A percentile compares a stretch with the other conserved stretches of the same genome.
These are phyloP conservation scores for Ranitomeya variabilis DNA, from an alignment of 2,113 vertebrate genomes.

Conservation along the genomic window DNA sequence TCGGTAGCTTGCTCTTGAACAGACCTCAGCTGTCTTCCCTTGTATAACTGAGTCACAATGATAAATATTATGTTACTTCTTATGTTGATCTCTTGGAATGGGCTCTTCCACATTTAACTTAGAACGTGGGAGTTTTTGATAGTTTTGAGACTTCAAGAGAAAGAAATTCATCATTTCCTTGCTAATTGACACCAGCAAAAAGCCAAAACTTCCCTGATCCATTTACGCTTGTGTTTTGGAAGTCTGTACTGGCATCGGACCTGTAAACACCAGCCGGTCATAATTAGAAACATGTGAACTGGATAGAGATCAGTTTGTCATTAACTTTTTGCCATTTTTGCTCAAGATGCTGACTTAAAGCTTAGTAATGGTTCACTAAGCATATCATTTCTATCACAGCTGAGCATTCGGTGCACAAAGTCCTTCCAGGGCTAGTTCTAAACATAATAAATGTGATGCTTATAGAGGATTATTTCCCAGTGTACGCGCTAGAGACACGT, in stretches of 20 bases:
- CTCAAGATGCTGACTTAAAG: slow-evolving; percentile 60
- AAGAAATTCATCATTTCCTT: slow-evolving; percentile 63
- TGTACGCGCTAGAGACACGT: neutral
- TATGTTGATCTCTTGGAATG: neutral
- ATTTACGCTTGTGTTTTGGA: slow-evolving; percentile 69
- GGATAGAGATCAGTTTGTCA: slow-evolving; percentile 65
- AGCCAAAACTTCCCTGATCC: slow-evolving; percentile 67
- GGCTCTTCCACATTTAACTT: neutral
- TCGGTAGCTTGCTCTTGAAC: neutral
- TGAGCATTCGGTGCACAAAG: slow-evolving; percentile 46
- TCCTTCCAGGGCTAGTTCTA: slow-evolving; percentile 24
- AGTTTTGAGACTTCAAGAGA: neutral
- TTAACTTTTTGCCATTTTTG: slow-evolving; percentile 62
- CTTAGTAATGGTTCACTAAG: slow-evolving; percentile 54
- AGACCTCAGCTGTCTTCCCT: neutral
- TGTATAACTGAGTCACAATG: neutral
- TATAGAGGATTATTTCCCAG: neutral
- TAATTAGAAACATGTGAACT: slow-evolving; percentile 69
- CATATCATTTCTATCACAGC: slow-evolving; percentile 57
- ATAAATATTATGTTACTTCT: neutral
- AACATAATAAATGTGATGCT: neutral
- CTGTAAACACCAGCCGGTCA: slow-evolving; percentile 67
- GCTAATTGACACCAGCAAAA: slow-evolving; percentile 65
- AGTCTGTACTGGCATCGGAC: slow-evolving; percentile 68
- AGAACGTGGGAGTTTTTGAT: neutral